Evolutionary conservation across 2,797 vertebrate species (phyloP).

Genomic region (Gallirallus australis): DNA sequence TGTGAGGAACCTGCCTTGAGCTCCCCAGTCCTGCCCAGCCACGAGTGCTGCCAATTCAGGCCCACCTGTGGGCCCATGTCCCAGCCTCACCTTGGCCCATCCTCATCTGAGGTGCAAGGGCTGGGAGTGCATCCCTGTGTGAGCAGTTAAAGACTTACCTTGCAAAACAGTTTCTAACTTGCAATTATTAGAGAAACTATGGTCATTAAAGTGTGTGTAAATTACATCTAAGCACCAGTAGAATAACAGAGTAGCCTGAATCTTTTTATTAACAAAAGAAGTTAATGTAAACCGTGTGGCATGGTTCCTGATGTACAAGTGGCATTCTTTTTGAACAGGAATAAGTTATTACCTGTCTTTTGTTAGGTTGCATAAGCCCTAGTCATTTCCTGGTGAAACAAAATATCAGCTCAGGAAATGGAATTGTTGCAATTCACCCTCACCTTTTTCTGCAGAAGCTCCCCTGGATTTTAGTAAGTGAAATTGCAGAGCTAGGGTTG

Average conservation of each 20-base stretch:
- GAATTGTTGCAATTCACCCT: background rate
- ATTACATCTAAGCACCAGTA: background rate
- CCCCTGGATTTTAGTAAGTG: background rate
- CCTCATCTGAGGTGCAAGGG: background rate
- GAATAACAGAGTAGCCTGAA: background rate
- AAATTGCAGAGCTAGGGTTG: background rate
- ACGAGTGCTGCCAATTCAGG: accelerated
- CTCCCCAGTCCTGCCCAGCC: too few relatives aligned
- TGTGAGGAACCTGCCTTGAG: background rate
- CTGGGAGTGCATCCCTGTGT: background rate
- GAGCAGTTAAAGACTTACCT: background rate
- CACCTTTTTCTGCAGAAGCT: background rate
- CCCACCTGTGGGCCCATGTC: accelerated
- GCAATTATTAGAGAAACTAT: background rate
- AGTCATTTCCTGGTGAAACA: background rate
- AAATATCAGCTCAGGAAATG: background rate
- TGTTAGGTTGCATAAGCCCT: background rate
- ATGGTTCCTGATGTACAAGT: background rate
- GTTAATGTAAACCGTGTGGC: background rate
- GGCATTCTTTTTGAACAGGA: background rate
- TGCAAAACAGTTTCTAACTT: background rate
- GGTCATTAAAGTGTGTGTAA: background rate
- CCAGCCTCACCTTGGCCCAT: accelerated
- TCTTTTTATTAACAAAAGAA: background rate
- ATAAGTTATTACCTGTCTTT: background rate